phyloP scores from a whole-genome alignment of 2,888 invertebrate genomes.

The Athrips mouffetella region DNA sequence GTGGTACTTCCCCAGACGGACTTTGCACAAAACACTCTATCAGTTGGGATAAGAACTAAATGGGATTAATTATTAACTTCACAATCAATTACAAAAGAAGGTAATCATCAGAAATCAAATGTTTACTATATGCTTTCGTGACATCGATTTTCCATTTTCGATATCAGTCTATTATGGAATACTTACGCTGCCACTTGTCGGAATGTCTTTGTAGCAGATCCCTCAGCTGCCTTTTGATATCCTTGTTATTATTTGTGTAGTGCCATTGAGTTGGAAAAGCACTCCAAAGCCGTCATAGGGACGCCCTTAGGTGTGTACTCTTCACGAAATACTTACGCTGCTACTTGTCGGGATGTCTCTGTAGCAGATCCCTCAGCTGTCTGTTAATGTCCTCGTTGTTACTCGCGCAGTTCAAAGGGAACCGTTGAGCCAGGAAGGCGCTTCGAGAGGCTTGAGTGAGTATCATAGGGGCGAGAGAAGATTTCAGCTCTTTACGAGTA shows the following conservation, averaged over 20 bases:
- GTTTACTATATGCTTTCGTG: too few relatives aligned
- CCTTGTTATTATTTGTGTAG: slow-evolving; percentile 67
- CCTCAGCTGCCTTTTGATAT: slow-evolving; percentile 85
- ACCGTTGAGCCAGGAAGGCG: slow-evolving; percentile 65
- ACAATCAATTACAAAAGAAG: too few relatives aligned
- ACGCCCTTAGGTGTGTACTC: too few relatives aligned
- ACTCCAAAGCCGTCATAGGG: slow-evolving; percentile 55
- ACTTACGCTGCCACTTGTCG: slow-evolving; percentile 78
- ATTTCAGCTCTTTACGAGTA: too few relatives aligned
- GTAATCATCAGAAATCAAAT: too few relatives aligned
- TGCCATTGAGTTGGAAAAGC: slow-evolving; percentile 69
- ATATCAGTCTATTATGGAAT: too few relatives aligned
- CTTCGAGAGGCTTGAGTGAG: slow-evolving; percentile 55
- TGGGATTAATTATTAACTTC: too few relatives aligned
- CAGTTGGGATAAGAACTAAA: too few relatives aligned
- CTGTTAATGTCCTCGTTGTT: slow-evolving; percentile 78
- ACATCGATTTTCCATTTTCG: too few relatives aligned
- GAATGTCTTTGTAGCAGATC: slow-evolving; percentile 89
- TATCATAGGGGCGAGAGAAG: slow-evolving; percentile 37
- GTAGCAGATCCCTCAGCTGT: slow-evolving; percentile 88
- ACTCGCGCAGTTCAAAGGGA: slow-evolving; percentile 73
- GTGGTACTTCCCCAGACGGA: too few relatives aligned
- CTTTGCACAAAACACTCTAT: too few relatives aligned
- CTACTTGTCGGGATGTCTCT: slow-evolving; percentile 85
- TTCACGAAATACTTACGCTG: slow-evolving; percentile 56